Conservation (phyloP, 2,797 vertebrate species). For the Brachymystax lenok region DNA sequence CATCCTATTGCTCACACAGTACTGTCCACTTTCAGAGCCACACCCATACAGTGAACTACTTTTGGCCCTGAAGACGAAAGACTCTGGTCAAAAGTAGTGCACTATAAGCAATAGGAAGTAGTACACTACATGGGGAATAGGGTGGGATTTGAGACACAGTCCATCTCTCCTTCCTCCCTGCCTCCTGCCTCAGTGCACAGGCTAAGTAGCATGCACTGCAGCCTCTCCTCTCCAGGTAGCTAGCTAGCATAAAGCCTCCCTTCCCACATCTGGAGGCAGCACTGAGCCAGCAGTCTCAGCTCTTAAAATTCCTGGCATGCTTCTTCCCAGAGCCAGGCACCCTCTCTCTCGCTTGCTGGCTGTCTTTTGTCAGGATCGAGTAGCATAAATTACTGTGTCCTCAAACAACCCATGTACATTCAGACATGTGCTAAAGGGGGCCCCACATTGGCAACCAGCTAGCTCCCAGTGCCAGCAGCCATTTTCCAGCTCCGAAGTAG, state of each 20-base stretch:
- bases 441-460: not conserved
- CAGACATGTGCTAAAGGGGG: not conserved
- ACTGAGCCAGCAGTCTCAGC: slow-evolving; percentile 42
- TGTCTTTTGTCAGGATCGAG: slow-evolving; percentile 56
- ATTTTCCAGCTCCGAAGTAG: not conserved
- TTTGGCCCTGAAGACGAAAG: not conserved
- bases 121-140: not conserved
- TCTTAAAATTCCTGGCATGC: slow-evolving; percentile 64
- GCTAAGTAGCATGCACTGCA: not conserved
- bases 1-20: not conserved
- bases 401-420: slow-evolving; percentile 57
- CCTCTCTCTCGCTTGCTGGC: slow-evolving; percentile 36
- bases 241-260: not conserved
- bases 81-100: not conserved
- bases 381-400: slow-evolving; percentile 69
- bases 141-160: not conserved
- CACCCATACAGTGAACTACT: not conserved
- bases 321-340: slow-evolving; percentile 52
- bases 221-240: not conserved
- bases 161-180: not conserved
- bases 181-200: not conserved
- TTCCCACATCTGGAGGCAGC: slow-evolving; percentile 4
- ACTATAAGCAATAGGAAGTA: not conserved
- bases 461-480: not conserved
- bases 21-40: not conserved